These are phyloP conservation scores for Etheostoma cragini DNA, from an alignment of 2,113 vertebrate species.

Conservation along the genomic window DNA sequence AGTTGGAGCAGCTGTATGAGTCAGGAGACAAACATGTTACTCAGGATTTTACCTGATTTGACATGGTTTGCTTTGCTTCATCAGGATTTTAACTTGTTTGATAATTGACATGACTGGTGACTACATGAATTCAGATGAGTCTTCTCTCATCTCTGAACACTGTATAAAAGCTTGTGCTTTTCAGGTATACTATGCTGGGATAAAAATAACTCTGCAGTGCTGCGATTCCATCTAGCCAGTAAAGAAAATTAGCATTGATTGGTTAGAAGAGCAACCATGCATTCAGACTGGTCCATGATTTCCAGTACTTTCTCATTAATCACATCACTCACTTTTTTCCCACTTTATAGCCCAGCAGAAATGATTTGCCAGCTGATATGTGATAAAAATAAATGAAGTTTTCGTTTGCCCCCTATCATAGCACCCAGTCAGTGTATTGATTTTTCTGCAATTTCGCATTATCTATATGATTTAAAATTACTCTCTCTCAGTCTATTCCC, in stretches of 20 bases:
- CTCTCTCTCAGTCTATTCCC: background rate
- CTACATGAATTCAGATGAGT: background rate
- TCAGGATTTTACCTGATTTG: background rate
- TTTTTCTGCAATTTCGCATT: slow-evolving; percentile 45
- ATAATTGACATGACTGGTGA: background rate
- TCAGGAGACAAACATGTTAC: background rate
- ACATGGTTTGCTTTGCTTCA: background rate
- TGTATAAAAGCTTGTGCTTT: slow-evolving; percentile 12
- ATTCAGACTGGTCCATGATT: slow-evolving; percentile 39
- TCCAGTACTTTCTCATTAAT: slow-evolving; percentile 59
- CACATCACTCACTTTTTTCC: slow-evolving; percentile 39
- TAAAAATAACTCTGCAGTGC: slow-evolving; percentile 25
- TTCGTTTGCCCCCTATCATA: slow-evolving; percentile 27
- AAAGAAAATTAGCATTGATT: slow-evolving; percentile 68
- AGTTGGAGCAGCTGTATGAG: background rate
- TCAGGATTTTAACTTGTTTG: slow-evolving; percentile 3
- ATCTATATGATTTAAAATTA: slow-evolving; percentile 45
- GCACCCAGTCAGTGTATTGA: slow-evolving; percentile 41
- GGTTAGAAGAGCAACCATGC: slow-evolving; percentile 41
- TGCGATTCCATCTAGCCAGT: slow-evolving; percentile 29
- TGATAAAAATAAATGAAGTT: slow-evolving; percentile 51
- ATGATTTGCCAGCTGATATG: slow-evolving; percentile 33
- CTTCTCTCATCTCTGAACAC: background rate
- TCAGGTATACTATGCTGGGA: slow-evolving; percentile 28
- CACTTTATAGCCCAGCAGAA: slow-evolving; percentile 39